phyloP scores from a whole-genome alignment of 2,797 vertebrate species.

The Poecilia gillii region DNA sequence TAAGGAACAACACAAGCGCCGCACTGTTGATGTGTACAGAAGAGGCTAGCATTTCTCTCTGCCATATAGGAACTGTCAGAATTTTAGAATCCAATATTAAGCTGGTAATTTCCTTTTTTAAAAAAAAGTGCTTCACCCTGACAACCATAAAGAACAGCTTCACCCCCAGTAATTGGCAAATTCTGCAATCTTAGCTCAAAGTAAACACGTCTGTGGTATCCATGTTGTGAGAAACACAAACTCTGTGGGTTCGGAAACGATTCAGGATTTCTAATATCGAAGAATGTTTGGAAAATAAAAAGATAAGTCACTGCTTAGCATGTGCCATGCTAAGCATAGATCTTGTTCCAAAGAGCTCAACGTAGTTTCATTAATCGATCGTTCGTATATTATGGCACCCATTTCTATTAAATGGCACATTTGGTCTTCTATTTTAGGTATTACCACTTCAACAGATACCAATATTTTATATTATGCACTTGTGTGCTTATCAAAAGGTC shows the following conservation, averaged over 20 bases:
- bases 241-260: constrained; percentile 32
- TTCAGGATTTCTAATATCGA: constrained; percentile 34
- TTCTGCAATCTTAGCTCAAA: constrained; percentile 50
- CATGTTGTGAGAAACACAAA: constrained; percentile 29
- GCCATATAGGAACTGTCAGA: constrained; percentile 18
- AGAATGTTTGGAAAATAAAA: constrained; percentile 28
- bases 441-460: neutral
- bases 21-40: constrained; percentile 22
- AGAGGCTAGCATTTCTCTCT: constrained; percentile 30
- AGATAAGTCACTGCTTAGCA: neutral
- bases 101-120: constrained; percentile 38
- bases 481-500: neutral
- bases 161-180: constrained; percentile 52
- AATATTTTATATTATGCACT: neutral
- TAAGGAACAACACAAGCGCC: constrained; percentile 25
- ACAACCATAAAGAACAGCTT: constrained; percentile 44
- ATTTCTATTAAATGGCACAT: neutral
- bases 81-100: constrained; percentile 28
- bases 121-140: constrained; percentile 30
- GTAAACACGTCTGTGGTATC: constrained; percentile 46
- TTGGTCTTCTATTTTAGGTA: neutral
- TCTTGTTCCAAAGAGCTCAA: constrained; percentile 17
- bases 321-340: neutral
- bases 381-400: constrained; percentile 3
- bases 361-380: constrained; percentile 38